phyloP scores from a whole-genome alignment of 2,888 invertebrate genomes.

The Ennomos fuscantarius region DNA sequence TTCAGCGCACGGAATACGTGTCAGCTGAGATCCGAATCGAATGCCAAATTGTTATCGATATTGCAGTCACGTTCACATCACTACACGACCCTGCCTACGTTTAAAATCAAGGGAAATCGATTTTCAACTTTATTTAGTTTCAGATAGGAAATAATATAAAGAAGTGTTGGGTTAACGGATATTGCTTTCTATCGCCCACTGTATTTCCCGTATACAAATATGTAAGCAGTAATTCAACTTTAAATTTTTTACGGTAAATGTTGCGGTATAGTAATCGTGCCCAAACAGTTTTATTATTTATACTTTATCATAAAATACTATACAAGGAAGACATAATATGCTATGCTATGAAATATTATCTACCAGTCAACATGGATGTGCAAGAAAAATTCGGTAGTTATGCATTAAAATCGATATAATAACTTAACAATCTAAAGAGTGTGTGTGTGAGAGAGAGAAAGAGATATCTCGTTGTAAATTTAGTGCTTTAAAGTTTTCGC shows the following conservation, averaged over 20 bases:
- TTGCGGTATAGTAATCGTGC: not conserved
- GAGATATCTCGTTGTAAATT: too few relatives aligned
- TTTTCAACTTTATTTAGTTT: slow-evolving; percentile 30
- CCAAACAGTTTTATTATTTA: too few relatives aligned
- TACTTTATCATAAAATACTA: too few relatives aligned
- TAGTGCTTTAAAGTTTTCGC: too few relatives aligned
- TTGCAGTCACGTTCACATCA: slow-evolving; percentile 61
- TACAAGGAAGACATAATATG: too few relatives aligned
- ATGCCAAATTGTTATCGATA: slow-evolving; percentile 60
- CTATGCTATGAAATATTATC: too few relatives aligned
- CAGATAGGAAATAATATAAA: slow-evolving; percentile 30
- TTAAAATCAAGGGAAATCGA: slow-evolving; percentile 32
- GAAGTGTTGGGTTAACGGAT: slow-evolving; percentile 25
- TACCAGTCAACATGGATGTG: too few relatives aligned
- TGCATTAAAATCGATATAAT: too few relatives aligned
- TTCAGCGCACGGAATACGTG: slow-evolving; percentile 63
- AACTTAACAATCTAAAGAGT: too few relatives aligned
- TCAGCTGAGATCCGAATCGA: slow-evolving; percentile 51
- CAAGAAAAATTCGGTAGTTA: too few relatives aligned
- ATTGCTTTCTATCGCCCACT: slow-evolving; percentile 47
- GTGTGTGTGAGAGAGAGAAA: too few relatives aligned
- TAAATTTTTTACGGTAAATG: slow-evolving; percentile 1
- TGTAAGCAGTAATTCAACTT: slow-evolving; percentile 11
- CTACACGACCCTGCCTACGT: slow-evolving; percentile 50
- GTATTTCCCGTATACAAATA: slow-evolving; percentile 4